Conservation (phyloP, 53 echinoderm and acorn worm genomes). For the Arbacia lixula region DNA sequence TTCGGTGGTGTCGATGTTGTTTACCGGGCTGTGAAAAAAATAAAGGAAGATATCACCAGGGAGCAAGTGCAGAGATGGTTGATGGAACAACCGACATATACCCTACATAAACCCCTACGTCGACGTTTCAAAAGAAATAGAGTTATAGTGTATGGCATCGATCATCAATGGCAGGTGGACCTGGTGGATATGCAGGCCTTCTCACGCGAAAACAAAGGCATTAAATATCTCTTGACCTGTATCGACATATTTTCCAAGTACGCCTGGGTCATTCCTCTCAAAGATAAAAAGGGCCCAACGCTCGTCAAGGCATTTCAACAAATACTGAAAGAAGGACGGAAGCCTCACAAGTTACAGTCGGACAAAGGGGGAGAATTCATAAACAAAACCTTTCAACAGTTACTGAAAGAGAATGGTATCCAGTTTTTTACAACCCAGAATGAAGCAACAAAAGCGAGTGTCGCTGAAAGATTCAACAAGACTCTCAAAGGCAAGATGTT, state of each 20-base stretch:
- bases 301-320: slow-evolving; percentile 48
- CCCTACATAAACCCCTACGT: slow-evolving; percentile 59
- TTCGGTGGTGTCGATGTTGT: slow-evolving; percentile 54
- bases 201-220: not conserved
- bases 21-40: slow-evolving; percentile 10
- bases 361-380: slow-evolving; percentile 52
- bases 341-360: not conserved
- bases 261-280: slow-evolving; percentile 62
- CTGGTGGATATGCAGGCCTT: slow-evolving; percentile 50
- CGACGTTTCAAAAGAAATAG: slow-evolving; percentile 53
- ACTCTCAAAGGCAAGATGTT: slow-evolving; percentile 57
- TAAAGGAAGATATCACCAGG: slow-evolving; percentile 30
- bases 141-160: slow-evolving; percentile 55
- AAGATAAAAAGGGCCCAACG: slow-evolving; percentile 64
- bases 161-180: slow-evolving; percentile 67
- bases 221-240: slow-evolving; percentile 57
- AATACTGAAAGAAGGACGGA: slow-evolving; percentile 23
- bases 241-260: slow-evolving; percentile 73
- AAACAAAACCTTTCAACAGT: slow-evolving; percentile 34
- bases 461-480: slow-evolving; percentile 60
- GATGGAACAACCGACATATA: slow-evolving; percentile 44
- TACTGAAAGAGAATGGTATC: slow-evolving; percentile 34
- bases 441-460: slow-evolving; percentile 48
- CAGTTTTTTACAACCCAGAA: slow-evolving; percentile 70
- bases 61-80: slow-evolving; percentile 58